Conservation (phyloP, 1,140 invertebrate species). For the Rhyzopertha dominica region DNA sequence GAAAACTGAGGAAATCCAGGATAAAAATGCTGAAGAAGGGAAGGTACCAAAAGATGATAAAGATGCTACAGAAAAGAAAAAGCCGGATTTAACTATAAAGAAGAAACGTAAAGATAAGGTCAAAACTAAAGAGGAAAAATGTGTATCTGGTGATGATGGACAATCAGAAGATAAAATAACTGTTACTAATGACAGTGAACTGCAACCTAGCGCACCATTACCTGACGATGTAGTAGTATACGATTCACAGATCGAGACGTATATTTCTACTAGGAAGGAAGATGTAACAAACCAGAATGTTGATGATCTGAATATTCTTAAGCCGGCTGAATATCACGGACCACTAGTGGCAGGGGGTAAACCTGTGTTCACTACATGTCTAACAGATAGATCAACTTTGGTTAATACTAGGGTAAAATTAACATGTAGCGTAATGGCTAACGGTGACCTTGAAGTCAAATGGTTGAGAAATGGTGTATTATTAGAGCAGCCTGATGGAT, state of each 20-base stretch:
- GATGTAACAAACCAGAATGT: too few relatives aligned
- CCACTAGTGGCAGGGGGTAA: constrained; percentile 47
- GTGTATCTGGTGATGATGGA: too few relatives aligned
- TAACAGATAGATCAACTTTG: constrained; percentile 71
- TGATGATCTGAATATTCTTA: constrained; percentile 21
- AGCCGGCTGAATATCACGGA: constrained; percentile 27
- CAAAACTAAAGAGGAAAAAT: constrained; percentile 12
- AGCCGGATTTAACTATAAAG: constrained; percentile 13
- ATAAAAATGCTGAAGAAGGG: constrained; percentile 28
- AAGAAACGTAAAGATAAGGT: constrained; percentile 13
- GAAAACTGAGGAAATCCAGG: constrained; percentile 26
- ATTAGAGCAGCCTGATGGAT: too few relatives aligned
- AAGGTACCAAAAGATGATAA: constrained; percentile 24
- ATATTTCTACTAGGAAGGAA: too few relatives aligned
- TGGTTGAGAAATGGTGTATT: constrained; percentile 87
- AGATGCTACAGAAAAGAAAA: constrained; percentile 28
- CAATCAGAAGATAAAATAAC: too few relatives aligned
- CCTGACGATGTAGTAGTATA: too few relatives aligned
- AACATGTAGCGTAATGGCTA: constrained; percentile 79
- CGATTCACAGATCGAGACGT: too few relatives aligned
- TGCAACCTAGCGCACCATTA: too few relatives aligned
- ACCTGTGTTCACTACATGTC: constrained; percentile 74
- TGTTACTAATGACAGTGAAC: too few relatives aligned
- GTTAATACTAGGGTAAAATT: constrained; percentile 70
- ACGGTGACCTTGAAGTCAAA: constrained; percentile 69